These are phyloP conservation scores for Pterobdella sp. DNA, from an alignment of 2,888 invertebrate genomes.

Conservation along the genomic window DNA sequence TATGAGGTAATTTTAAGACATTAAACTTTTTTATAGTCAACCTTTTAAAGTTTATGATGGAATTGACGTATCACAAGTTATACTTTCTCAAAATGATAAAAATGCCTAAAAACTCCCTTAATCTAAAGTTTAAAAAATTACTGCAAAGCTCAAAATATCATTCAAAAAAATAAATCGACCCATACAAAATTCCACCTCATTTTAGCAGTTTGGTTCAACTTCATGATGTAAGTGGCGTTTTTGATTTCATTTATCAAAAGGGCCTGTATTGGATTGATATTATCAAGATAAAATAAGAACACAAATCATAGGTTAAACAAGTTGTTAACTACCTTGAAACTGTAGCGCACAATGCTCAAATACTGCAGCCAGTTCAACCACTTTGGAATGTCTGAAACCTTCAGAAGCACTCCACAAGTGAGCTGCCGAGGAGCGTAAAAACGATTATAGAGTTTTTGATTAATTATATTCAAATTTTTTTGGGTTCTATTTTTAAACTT, in stretches of 20 bases:
- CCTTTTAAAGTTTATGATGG: too few species aligned
- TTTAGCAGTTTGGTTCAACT: not conserved
- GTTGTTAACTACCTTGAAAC: slow-evolving; percentile 37
- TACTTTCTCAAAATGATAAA: too few species aligned
- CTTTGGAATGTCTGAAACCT: slow-evolving; percentile 44
- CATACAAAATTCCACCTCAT: not conserved
- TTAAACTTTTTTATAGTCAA: too few species aligned
- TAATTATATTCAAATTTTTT: not conserved
- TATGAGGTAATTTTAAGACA: too few species aligned
- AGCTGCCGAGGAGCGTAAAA: slow-evolving; percentile 37
- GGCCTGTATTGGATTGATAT: slow-evolving; percentile 28
- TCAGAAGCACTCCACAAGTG: slow-evolving; percentile 48
- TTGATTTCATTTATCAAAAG: slow-evolving; percentile 34
- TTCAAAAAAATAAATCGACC: too few species aligned
- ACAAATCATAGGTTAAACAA: too few species aligned
- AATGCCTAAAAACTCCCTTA: too few species aligned
- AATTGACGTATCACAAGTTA: too few species aligned
- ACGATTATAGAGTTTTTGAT: not conserved
- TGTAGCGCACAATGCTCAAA: slow-evolving; percentile 47
- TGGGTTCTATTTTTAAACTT: not conserved
- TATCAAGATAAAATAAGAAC: too few species aligned
- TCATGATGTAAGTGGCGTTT: slow-evolving; percentile 21
- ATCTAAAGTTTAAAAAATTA: too few species aligned
- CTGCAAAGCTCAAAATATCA: too few species aligned
- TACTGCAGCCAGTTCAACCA: slow-evolving; percentile 48